Percentiles rank a stretch among this genome's conserved stretches.
phyloP scores from a whole-genome alignment of 2,888 invertebrate genomes.

The Operophtera brumata region DNA sequence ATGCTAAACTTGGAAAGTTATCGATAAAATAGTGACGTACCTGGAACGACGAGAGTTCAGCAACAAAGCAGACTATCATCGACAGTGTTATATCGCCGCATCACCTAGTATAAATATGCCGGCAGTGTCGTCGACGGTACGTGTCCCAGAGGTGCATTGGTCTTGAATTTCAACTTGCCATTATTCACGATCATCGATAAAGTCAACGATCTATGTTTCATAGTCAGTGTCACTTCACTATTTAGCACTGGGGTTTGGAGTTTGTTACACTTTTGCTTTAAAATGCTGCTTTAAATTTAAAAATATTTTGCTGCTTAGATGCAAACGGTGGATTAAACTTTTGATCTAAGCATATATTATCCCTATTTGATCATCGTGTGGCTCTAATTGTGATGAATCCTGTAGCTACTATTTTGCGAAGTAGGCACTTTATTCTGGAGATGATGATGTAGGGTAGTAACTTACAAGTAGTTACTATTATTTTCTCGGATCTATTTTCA shows the following conservation, averaged over 20 bases:
- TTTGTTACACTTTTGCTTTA: conserved; percentile 3
- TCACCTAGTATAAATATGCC: conserved; percentile 70
- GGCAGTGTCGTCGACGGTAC: conserved; percentile 72
- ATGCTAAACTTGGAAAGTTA: conserved; percentile 8
- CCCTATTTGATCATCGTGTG: background rate
- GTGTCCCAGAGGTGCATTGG: conserved; percentile 59
- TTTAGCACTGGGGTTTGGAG: conserved; percentile 41
- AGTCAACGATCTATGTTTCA: conserved; percentile 45
- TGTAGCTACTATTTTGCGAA: too few relatives aligned
- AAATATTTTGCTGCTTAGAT: background rate
- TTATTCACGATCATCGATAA: conserved; percentile 41
- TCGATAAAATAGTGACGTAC: conserved; percentile 50
- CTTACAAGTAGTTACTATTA: too few relatives aligned
- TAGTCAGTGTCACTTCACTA: conserved; percentile 59
- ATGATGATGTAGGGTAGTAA: too few relatives aligned
- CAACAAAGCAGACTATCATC: conserved; percentile 80
- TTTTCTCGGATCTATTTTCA: too few relatives aligned
- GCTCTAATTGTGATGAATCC: background rate
- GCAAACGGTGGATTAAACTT: background rate
- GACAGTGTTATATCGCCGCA: conserved; percentile 72
- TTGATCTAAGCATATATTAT: background rate
- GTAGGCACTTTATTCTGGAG: too few relatives aligned
- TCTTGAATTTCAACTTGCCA: conserved; percentile 48
- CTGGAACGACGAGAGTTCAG: conserved; percentile 78
- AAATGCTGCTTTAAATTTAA: background rate